Percentiles rank a stretch among this genome's conserved stretches.
Evolutionary conservation across 2,888 invertebrate species (phyloP).

Genomic region (Sesia apiformis): DNA sequence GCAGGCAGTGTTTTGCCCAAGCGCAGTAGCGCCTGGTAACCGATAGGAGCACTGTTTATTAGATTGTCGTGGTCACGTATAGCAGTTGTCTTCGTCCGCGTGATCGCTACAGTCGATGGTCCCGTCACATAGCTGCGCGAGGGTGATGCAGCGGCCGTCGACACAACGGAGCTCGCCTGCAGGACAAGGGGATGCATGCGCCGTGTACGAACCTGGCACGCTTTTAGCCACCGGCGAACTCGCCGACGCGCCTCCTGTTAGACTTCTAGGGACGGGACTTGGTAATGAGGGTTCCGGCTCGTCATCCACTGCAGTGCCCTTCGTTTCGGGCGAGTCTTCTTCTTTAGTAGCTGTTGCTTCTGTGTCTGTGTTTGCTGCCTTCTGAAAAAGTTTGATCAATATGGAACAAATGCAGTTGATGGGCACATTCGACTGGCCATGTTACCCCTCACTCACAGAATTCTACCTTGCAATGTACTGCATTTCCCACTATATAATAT

Average conservation of each 20-base stretch:
- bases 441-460: no score
- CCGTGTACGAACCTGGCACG: conserved; percentile 15
- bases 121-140: conserved; percentile 77
- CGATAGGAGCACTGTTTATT: neutral
- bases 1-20: no score
- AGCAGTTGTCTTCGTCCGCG: conserved; percentile 78
- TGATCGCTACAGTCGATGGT: conserved; percentile 76
- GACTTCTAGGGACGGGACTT: neutral
- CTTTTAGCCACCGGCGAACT: neutral
- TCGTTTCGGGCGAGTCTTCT: neutral
- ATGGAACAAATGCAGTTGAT: neutral
- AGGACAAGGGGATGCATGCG: conserved; percentile 66
- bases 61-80: conserved; percentile 45
- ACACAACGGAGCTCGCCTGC: conserved; percentile 75
- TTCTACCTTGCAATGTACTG: neutral
- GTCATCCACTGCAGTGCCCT: conserved; percentile 13
- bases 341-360: conserved; percentile 4
- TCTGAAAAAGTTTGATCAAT: conserved; percentile 21
- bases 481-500: no score
- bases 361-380: conserved; percentile 26
- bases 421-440: no score
- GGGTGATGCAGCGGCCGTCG: conserved; percentile 77
- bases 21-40: neutral
- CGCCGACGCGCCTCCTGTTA: neutral
- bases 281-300: conserved; percentile 15